Percentiles rank a stretch among this genome's conserved stretches.
These are phyloP conservation scores for Amphibalanus amphitrite DNA, from an alignment of 1,140 invertebrate species.

Conservation along the genomic window DNA sequence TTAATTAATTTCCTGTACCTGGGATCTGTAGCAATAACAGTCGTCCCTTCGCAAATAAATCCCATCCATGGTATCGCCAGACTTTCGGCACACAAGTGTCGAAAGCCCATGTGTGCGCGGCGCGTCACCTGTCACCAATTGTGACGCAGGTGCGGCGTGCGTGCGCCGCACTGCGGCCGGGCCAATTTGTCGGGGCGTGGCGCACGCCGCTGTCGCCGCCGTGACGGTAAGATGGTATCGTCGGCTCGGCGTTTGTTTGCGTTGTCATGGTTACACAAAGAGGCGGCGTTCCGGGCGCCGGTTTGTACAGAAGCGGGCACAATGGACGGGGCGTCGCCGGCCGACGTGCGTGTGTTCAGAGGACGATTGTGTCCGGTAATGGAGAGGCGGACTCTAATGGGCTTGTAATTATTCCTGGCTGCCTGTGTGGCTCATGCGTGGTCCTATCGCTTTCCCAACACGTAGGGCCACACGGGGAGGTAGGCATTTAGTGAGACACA, in stretches of 20 bases:
- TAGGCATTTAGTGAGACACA: too few species aligned
- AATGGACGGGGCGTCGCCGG: not conserved
- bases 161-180: not conserved
- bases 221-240: not conserved
- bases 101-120: too few species aligned
- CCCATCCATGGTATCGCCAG: too few species aligned
- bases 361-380: not conserved
- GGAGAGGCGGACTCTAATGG: not conserved
- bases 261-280: not conserved
- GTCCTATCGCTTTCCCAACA: too few species aligned
- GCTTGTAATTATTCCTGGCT: not conserved
- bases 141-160: not conserved
- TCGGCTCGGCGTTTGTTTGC: not conserved
- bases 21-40: too few species aligned
- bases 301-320: not conserved
- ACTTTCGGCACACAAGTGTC: not conserved
- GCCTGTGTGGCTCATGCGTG: too few species aligned
- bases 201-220: too few species aligned
- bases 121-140: not conserved
- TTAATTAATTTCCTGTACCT: too few species aligned
- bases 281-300: not conserved
- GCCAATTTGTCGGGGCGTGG: not conserved
- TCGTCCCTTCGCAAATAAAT: too few species aligned
- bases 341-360: not conserved
- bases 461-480: too few species aligned